phyloP scores from a whole-genome alignment of 2,113 vertebrate genomes.

The Onychostruthus taczanowskii region DNA sequence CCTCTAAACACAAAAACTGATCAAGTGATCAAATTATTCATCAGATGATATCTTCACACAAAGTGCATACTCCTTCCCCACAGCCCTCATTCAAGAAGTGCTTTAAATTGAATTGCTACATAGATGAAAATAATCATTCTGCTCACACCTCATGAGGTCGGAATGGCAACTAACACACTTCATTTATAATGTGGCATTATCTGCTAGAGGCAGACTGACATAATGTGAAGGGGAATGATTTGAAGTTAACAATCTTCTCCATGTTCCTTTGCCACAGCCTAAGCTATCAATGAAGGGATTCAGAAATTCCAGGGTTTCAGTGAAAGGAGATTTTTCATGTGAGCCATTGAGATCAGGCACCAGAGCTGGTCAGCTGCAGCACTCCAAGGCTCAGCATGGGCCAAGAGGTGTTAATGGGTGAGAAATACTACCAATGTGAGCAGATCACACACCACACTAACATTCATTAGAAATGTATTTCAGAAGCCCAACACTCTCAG shows the following conservation, averaged over 20 bases:
- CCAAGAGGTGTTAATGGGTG: background rate
- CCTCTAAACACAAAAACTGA: background rate
- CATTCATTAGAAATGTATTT: background rate
- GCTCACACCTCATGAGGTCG: accelerated
- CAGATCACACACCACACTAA: background rate
- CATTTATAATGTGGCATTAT: background rate
- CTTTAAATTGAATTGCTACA: background rate
- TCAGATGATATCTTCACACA: background rate
- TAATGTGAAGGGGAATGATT: background rate
- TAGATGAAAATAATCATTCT: background rate
- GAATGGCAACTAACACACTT: background rate
- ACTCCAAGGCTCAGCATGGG: background rate
- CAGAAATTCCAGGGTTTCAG: background rate
- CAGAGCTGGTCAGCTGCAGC: background rate
- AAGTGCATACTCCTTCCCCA: background rate
- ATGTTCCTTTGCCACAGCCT: background rate
- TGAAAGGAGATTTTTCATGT: background rate
- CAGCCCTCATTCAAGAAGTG: background rate
- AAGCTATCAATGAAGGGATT: background rate
- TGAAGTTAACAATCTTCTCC: background rate
- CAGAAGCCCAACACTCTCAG: background rate
- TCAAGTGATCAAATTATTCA: background rate
- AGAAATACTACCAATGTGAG: background rate
- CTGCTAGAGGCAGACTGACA: background rate
- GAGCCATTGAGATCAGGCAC: background rate